phyloP scores from a whole-genome alignment of 2,888 invertebrate species.

The Perizoma flavofasciatum region DNA sequence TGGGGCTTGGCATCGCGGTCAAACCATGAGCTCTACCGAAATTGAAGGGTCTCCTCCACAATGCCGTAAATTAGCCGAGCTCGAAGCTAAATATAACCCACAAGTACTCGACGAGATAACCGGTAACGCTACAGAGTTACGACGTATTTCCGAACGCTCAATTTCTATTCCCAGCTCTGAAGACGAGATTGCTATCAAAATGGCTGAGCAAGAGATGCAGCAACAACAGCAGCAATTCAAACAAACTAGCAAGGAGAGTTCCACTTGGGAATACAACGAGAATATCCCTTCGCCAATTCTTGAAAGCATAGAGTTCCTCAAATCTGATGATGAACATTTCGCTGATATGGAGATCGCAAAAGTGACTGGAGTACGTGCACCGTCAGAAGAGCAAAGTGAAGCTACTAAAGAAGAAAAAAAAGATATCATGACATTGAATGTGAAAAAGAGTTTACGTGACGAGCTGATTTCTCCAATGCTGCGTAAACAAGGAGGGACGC shows the following conservation, averaged over 20 bases:
- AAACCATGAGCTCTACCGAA: conserved; percentile 91
- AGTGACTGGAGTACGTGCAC: conserved; percentile 71
- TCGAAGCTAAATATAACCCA: conserved; percentile 86
- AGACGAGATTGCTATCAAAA: conserved; percentile 86
- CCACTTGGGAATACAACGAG: conserved; percentile 86
- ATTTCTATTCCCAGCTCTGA: conserved; percentile 91
- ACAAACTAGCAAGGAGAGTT: conserved; percentile 78
- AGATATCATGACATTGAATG: conserved; percentile 58
- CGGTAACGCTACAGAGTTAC: conserved; percentile 86
- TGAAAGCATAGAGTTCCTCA: conserved; percentile 85
- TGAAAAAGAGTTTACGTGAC: conserved; percentile 85
- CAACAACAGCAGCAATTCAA: conserved; percentile 51
- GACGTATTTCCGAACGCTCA: conserved; percentile 89
- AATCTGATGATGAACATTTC: conserved; percentile 83
- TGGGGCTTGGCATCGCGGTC: conserved; percentile 87
- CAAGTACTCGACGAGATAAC: conserved; percentile 85
- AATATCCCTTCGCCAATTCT: conserved; percentile 86
- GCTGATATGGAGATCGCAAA: conserved; percentile 83
- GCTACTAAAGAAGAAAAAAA: conserved; percentile 56
- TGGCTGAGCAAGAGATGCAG: conserved; percentile 61
- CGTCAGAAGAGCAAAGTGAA: conserved; percentile 66
- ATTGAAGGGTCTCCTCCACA: conserved; percentile 91
- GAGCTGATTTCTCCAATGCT: conserved; percentile 88
- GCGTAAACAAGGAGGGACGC: conserved; percentile 89
- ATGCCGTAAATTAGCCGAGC: conserved; percentile 86